Base-by-base conservation (phyloP, 2,797 vertebrate species). In the Anomalospiza imberbis region DNA sequence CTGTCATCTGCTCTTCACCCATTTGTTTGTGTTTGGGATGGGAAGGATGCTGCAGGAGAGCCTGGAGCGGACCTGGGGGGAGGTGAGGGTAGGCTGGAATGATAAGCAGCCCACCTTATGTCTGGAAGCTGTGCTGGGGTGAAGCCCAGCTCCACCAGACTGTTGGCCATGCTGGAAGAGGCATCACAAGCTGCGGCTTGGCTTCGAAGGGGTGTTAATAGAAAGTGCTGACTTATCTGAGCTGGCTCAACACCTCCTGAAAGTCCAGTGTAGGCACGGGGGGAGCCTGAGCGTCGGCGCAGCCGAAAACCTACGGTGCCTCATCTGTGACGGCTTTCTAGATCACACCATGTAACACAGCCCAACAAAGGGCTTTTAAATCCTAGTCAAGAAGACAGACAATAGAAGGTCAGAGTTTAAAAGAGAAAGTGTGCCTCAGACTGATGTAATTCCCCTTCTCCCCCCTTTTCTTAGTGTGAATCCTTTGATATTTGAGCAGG, bases 401-500 rank as follows among this genome's bases (percentile, higher is more conserved):
- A 93, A 94, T 96, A 58, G 96, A 91, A 96, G 93, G 96, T 95
- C 91, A 95, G 63, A 62, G 78, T 96, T 97, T 94, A 91, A 92
- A 95, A 96, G 91, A 88, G 91, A 93, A 83, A 44, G 89, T 93
- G 87, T 85, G 71, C 94, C 91, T 94, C 93, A 94, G 92, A 89
- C 74, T 91, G 89, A 83, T 94, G 95, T 96, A 96, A 87, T 95
- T 97, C 91, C 93, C 71, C 92, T 54, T 91, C 76, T 92, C 76
- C 91, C 81, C 89, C 72, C 89, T 91, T 96, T 80, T 88, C 93
- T 95, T 88, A 90, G 55, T 96, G 88, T 68, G 92, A 95, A 93
- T 95, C 94, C 96, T 97, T 97, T 96, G 95, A 96, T 97, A 96
- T 96, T 97, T 95, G 95, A 98, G 96, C 93, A 94, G 96, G 96